phyloP scores from a whole-genome alignment of 2,113 vertebrate species.

The Chlamydotis undulata region DNA sequence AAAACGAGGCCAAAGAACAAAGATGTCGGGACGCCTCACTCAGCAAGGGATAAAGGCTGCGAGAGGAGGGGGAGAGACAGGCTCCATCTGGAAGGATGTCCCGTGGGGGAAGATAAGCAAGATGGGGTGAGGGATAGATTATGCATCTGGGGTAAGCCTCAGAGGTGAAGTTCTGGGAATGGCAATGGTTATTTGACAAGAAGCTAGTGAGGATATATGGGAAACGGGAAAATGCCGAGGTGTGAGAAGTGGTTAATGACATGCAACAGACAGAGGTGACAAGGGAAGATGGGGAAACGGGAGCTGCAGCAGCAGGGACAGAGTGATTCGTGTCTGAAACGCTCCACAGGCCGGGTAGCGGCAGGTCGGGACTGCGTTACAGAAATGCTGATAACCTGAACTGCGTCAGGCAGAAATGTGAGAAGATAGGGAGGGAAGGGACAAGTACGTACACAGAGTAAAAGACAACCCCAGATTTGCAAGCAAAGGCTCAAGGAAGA shows the following conservation, averaged over 20 bases:
- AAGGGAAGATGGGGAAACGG: neutral
- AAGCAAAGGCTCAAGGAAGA: neutral
- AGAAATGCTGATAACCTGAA: neutral
- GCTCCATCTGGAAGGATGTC: neutral
- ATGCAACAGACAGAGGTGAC: neutral
- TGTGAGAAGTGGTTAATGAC: neutral
- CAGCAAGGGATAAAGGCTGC: neutral
- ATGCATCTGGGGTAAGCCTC: neutral
- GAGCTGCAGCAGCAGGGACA: neutral
- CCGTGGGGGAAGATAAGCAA: neutral
- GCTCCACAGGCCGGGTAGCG: neutral
- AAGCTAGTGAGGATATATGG: neutral
- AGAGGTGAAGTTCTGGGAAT: neutral
- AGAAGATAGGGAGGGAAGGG: neutral
- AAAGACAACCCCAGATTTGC: neutral
- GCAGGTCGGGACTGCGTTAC: neutral
- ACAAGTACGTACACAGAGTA: neutral
- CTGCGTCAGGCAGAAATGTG: neutral
- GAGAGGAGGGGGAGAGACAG: neutral
- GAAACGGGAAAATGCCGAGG: neutral
- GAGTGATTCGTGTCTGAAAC: neutral
- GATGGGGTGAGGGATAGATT: too few relatives aligned
- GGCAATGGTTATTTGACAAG: neutral
- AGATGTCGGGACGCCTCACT: fast-evolving
- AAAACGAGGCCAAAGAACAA: neutral